These are phyloP conservation scores for Leptopterna dolabrata DNA, from an alignment of 2,888 invertebrate genomes.

Conservation along the genomic window DNA sequence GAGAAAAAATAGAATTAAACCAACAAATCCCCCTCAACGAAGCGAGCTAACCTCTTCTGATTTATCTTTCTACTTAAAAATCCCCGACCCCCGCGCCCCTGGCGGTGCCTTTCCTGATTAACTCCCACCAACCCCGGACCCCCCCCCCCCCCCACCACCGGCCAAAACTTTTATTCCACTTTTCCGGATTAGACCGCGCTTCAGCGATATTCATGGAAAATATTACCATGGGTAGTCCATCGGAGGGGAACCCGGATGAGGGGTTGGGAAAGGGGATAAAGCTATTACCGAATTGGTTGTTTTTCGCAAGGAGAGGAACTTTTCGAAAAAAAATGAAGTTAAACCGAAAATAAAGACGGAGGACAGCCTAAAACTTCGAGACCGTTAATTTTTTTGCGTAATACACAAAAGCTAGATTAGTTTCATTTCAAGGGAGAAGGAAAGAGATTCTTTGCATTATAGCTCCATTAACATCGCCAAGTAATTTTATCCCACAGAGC, in stretches of 20 bases:
- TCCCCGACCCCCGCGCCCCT: constrained; percentile 4
- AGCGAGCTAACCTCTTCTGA: constrained; percentile 41
- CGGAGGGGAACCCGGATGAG: constrained; percentile 8
- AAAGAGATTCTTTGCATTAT: constrained; percentile 8
- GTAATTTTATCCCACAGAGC: background rate
- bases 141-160: background rate
- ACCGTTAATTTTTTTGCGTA: constrained; percentile 35
- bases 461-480: constrained; percentile 31
- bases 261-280: constrained; percentile 25
- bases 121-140: constrained; percentile 15
- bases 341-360: constrained; percentile 19
- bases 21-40: background rate
- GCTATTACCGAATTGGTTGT: constrained; percentile 54
- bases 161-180: constrained; percentile 51
- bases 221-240: constrained; percentile 27
- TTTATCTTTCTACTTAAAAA: constrained; percentile 53
- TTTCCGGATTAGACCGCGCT: constrained; percentile 52
- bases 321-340: constrained; percentile 19
- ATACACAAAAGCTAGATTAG: constrained; percentile 45
- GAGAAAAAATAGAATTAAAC: background rate
- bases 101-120: constrained; percentile 37
- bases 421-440: background rate
- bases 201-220: constrained; percentile 52
- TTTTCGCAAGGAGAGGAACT: constrained; percentile 45
- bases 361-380: background rate